Evolutionary conservation across 2,797 vertebrate species (phyloP).

Genomic region (Enteromius thamalakanensis): DNA sequence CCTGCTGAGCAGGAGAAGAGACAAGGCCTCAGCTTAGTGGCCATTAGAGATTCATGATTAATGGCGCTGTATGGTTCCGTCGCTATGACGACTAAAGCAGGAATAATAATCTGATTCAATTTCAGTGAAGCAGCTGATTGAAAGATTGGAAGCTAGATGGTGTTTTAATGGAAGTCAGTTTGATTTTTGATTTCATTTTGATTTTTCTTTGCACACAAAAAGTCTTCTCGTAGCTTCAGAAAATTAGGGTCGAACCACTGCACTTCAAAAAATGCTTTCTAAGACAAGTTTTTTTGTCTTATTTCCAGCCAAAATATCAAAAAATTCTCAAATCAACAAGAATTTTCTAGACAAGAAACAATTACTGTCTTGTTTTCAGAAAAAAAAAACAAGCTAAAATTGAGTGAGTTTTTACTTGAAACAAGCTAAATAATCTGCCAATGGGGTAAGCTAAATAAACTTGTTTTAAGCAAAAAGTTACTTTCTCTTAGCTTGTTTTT

Average conservation of each 20-base stretch:
- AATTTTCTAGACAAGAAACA: too few species aligned
- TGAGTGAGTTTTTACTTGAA: too few species aligned
- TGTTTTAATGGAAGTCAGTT: constrained; percentile 21
- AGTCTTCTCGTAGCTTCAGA: background rate
- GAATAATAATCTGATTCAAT: constrained; percentile 27
- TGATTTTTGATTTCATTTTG: background rate
- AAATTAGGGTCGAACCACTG: background rate
- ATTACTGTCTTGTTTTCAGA: too few species aligned
- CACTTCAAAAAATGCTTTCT: too few species aligned
- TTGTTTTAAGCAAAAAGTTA: too few species aligned
- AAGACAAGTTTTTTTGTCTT: too few species aligned
- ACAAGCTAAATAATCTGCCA: too few species aligned
- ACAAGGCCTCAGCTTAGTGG: constrained; percentile 14
- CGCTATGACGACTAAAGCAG: constrained; percentile 49
- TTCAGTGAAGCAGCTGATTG: constrained; percentile 40
- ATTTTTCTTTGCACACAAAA: background rate
- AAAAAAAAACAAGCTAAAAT: too few species aligned
- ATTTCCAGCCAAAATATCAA: too few species aligned
- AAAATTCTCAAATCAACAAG: too few species aligned
- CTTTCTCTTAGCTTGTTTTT: too few species aligned
- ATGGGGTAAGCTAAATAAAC: too few species aligned
- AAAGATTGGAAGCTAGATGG: background rate
- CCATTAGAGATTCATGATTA: constrained; percentile 54
- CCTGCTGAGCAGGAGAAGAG: constrained; percentile 28
- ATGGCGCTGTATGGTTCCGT: constrained; percentile 31